Conservation (phyloP, 2,888 invertebrate genomes). For the Punctoribates punctum region DNA sequence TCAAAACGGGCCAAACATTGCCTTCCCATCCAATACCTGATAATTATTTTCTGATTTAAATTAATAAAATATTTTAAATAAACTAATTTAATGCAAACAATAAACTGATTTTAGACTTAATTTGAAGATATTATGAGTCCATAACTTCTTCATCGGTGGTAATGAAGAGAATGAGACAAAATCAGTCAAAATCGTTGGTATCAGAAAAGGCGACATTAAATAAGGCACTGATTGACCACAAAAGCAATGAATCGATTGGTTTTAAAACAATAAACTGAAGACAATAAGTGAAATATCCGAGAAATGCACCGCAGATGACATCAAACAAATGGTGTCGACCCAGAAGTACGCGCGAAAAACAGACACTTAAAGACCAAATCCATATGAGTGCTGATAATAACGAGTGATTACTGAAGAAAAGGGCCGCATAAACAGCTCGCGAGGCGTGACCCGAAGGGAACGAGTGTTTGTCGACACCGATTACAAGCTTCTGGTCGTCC, state of each 20-base stretch:
- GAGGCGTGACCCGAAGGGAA: slow-evolving; percentile 96
- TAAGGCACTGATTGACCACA: slow-evolving; percentile 31
- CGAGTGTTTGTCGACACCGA: slow-evolving; percentile 81
- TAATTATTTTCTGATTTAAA: too few relatives aligned
- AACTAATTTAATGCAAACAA: too few relatives aligned
- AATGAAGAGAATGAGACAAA: too few relatives aligned
- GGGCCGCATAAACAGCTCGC: slow-evolving; percentile 69
- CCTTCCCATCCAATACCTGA: too few relatives aligned
- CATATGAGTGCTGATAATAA: slow-evolving; percentile 61
- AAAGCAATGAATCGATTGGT: slow-evolving; percentile 34
- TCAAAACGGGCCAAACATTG: too few relatives aligned
- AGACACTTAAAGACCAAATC: slow-evolving; percentile 71
- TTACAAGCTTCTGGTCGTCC: slow-evolving; percentile 62
- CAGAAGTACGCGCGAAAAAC: slow-evolving; percentile 73
- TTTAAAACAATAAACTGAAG: slow-evolving; percentile 28
- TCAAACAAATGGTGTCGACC: slow-evolving; percentile 84
- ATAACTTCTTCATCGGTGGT: too few relatives aligned
- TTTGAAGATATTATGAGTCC: too few relatives aligned
- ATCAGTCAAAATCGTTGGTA: slow-evolving; percentile 7
- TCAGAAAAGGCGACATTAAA: slow-evolving; percentile 17
- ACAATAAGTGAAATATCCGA: slow-evolving; percentile 68
- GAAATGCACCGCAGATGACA: slow-evolving; percentile 67
- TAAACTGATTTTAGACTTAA: too few relatives aligned
- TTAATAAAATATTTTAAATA: too few relatives aligned
- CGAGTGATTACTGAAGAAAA: slow-evolving; percentile 61